These are phyloP conservation scores for Champsocephalus esox DNA, from an alignment of 2,797 vertebrate species.

Conservation along the genomic window DNA sequence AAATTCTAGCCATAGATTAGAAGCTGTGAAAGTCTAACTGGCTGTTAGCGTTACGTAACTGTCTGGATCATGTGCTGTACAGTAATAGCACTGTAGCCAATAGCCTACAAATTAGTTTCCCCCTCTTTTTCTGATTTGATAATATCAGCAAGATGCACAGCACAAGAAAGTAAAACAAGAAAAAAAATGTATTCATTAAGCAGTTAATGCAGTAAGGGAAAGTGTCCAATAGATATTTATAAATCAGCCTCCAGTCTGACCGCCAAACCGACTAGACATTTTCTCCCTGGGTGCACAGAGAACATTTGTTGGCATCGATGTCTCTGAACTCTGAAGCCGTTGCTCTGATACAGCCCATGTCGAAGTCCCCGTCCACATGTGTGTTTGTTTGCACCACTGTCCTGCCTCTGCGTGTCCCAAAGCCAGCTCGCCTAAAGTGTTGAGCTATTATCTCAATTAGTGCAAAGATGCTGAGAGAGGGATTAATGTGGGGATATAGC, in stretches of 20 bases:
- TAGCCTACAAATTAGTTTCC: no score
- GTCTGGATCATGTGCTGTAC: no score
- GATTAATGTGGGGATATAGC: constrained; percentile 62
- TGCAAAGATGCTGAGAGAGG: constrained; percentile 60
- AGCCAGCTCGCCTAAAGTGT: constrained; percentile 69
- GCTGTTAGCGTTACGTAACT: no score
- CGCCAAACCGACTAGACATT: not conserved
- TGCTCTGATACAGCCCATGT: constrained; percentile 6
- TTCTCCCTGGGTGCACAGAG: constrained; percentile 8
- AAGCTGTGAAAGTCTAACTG: not conserved
- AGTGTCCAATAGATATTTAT: constrained; percentile 1
- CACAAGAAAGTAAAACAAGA: not conserved
- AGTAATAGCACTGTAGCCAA: no score
- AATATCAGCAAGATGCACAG: not conserved
- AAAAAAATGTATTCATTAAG: not conserved
- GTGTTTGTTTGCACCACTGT: constrained; percentile 48
- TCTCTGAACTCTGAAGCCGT: constrained; percentile 4
- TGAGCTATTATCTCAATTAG: constrained; percentile 83
- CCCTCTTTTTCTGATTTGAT: no score
- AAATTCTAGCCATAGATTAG: no score
- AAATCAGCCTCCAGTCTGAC: constrained; percentile 22
- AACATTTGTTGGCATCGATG: constrained; percentile 19
- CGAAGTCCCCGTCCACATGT: not conserved
- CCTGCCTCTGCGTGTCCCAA: constrained; percentile 55
- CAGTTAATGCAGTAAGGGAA: not conserved